A percentile compares a stretch with the other conserved stretches of the same genome.
phyloP scores from a whole-genome alignment of 2,797 vertebrate species.

The Yasuhikotakia modesta region DNA sequence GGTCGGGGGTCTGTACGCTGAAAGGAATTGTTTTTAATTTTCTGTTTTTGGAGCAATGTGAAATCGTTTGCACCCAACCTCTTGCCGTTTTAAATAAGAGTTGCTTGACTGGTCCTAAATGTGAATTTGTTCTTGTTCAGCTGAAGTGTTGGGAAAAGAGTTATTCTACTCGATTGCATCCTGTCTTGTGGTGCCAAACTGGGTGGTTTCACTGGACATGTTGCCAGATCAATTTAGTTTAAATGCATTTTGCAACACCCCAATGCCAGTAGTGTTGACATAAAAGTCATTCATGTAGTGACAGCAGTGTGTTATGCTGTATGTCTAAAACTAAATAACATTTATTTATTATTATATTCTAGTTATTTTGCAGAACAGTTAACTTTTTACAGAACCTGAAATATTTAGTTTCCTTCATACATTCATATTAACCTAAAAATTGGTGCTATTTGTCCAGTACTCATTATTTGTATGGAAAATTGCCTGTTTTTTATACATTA shows the following conservation, averaged over 20 bases:
- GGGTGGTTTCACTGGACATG: background rate
- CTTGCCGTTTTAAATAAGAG: constrained; percentile 24
- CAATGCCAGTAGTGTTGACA: background rate
- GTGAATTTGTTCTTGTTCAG: constrained; percentile 15
- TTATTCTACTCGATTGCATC: background rate
- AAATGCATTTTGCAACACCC: background rate
- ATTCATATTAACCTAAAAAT: no score
- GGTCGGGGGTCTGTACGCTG: background rate
- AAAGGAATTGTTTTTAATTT: background rate
- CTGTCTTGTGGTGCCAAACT: constrained; percentile 7
- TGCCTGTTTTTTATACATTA: no score
- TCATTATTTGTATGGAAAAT: no score
- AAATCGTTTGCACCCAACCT: constrained; percentile 24
- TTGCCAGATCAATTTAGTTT: background rate
- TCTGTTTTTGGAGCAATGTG: constrained; percentile 6
- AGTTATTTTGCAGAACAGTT: no score
- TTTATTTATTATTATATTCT: no score
- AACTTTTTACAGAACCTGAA: no score
- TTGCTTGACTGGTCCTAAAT: constrained; percentile 7
- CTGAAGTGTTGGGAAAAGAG: background rate
- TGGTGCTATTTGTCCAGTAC: no score
- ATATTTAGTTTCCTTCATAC: no score
- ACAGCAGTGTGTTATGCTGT: background rate
- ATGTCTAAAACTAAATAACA: background rate
- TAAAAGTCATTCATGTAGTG: background rate